Base-by-base conservation (phyloP, 2,113 vertebrate species). In the Steatornis caripensis region DNA sequence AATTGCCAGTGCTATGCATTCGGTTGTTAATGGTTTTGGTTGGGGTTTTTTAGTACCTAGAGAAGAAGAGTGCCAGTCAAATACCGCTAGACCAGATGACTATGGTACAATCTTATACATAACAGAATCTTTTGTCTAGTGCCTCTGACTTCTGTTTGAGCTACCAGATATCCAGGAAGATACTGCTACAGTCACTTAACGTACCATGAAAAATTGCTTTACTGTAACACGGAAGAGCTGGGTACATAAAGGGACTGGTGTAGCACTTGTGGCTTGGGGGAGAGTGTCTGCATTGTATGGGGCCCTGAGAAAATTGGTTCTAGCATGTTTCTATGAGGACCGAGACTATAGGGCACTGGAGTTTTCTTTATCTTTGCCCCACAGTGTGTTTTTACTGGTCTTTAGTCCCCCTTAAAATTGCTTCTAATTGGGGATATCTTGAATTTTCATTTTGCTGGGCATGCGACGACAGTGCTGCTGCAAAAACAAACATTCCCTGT, bases 401-500 rank as follows among this genome's bases (percentile, higher is more conserved):
- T 87, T 72, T 24, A 15, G 21, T 23, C 30, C 18, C 12, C 27
- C 46, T 36, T 57, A n/a, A 89, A 91, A 85, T 83, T 14, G 27
- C 49, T 95, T 93, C 76, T 95, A 74, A 92, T 66, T 87, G 92
- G 57, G 30, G 46, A 36, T 83, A 68, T 62, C 82, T 86, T 94
- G 93, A 79, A 81, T 95, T 97, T 97, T 92, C 74, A 58, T 80
- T 96, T 90, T 87, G 48, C 64, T 91, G 78, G 83, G 66, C 43
- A 5, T 7, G 20, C 6, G 49, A 74, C 86, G 96, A 97, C 93
- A 94, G 88, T 71, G 97, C 95, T 96, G 76, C 95, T 97, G 96
- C 96, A 95, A 96, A 97, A 98, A 91, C 93, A 98, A 97, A 96
- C 96, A 86, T 90, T 94, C 72, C 84, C 57, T 27, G 22, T 64